phyloP scores from a whole-genome alignment of 2,113 vertebrate species.

The Andinoacara biseriatus region DNA sequence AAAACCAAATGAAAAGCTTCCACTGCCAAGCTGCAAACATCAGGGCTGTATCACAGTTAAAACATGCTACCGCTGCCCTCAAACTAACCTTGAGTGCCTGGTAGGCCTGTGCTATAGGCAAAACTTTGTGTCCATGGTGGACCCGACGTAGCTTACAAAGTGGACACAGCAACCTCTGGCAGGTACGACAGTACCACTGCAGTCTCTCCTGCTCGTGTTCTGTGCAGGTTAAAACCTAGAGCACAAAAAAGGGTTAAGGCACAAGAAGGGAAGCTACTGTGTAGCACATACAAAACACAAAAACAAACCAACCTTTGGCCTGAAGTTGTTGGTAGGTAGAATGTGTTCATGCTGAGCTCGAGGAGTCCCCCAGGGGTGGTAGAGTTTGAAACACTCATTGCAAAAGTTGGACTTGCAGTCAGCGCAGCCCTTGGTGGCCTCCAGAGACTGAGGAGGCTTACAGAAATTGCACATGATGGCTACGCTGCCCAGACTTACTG shows the following conservation, averaged over 20 bases:
- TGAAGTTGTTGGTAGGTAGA: conserved; percentile 91
- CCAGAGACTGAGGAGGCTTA: conserved; percentile 88
- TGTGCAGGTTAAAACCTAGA: conserved; percentile 90
- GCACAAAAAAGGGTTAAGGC: neutral
- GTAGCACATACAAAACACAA: neutral
- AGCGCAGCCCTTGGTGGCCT: conserved; percentile 95
- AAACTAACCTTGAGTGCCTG: conserved; percentile 90
- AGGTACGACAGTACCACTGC: conserved; percentile 93
- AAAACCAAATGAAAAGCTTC: conserved; percentile 18
- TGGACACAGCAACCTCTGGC: conserved; percentile 90
- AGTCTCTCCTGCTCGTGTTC: conserved; percentile 94
- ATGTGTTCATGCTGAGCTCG: conserved; percentile 96
- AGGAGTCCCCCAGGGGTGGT: conserved; percentile 97
- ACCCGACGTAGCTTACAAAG: conserved; percentile 90
- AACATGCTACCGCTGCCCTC: neutral
- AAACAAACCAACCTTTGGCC: conserved; percentile 87
- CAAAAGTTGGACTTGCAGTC: conserved; percentile 97
- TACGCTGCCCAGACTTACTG: conserved; percentile 78
- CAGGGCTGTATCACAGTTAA: neutral
- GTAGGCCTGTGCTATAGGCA: conserved; percentile 90
- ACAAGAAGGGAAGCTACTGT: neutral
- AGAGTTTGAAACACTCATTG: conserved; percentile 98
- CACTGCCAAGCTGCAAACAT: neutral
- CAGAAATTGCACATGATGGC: conserved; percentile 96
- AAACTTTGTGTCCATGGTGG: conserved; percentile 93